Percentiles rank a stretch among this genome's conserved stretches.
phyloP scores from a whole-genome alignment of 2,888 invertebrate genomes.

The Anodontia alba region DNA sequence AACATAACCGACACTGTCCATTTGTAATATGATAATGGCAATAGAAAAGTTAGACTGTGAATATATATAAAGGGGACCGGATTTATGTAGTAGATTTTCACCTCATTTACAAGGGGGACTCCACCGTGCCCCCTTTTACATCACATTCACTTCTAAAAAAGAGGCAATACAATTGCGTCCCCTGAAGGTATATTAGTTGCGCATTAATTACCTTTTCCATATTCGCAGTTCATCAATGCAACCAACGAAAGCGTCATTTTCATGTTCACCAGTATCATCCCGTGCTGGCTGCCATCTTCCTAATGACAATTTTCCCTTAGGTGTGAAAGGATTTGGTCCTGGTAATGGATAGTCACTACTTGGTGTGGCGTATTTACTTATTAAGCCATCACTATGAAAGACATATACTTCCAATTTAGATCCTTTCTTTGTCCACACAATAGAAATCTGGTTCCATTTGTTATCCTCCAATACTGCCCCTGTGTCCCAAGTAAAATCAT shows the following conservation, averaged over 20 bases:
- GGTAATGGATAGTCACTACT: background rate
- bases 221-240: background rate
- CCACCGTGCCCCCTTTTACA: too few relatives aligned
- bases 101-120: too few relatives aligned
- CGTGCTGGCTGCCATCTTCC: constrained; percentile 26
- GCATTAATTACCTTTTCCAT: background rate
- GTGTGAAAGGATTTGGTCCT: constrained; percentile 27
- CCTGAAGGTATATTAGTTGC: too few relatives aligned
- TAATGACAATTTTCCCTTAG: constrained; percentile 40
- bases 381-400: background rate
- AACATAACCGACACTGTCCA: too few relatives aligned
- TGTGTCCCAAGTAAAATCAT: constrained; percentile 24
- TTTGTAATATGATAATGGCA: too few relatives aligned
- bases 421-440: constrained; percentile 26
- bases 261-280: background rate
- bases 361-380: background rate
- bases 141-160: too few relatives aligned
- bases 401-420: constrained; percentile 31
- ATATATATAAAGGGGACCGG: too few relatives aligned
- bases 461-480: constrained; percentile 33
- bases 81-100: too few relatives aligned
- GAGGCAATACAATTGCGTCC: too few relatives aligned
- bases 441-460: constrained; percentile 43
- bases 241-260: background rate
- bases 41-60: too few relatives aligned